Base-by-base conservation (phyloP, 2,113 vertebrate genomes). In the Lamprologus callipterus region DNA sequence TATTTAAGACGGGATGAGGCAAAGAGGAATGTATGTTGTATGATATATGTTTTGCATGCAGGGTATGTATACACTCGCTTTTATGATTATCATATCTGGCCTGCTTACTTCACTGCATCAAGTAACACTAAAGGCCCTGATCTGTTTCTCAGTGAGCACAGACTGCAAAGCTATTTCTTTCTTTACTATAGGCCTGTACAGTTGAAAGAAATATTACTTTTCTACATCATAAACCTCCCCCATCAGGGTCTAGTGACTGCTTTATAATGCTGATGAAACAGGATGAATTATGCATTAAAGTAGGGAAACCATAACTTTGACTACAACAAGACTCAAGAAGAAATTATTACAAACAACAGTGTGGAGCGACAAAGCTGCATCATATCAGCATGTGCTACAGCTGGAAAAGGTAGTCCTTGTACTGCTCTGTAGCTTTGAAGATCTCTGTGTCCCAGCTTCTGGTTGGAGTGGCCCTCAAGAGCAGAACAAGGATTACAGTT, bases 151-250 rank as follows among this genome's bases (percentile, higher is more conserved):
- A 9, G 31, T 51, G 26, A 55, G 17, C 26, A 73, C 5, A 51
- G 23, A 37, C 11, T 26, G 8, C 40, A 33, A 6, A 28, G 63
- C 14, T 35, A 13, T 70, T 45, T 57, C 79, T 86, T 65, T 17
- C 83, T 78, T 5, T 19, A 51, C 73, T 85, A 55, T 35, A 40
- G 47, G 49, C 45, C 55, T 11, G 26, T 28, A 19, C 73, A 73
- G 65, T 54, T 79, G 47, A 84, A 87, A 54, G 40, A 49, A 17
- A 81, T 80, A 85, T 87, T 53, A 87, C 12, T 73, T 80, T 35
- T 4, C 19, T 83, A 73, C 58, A 83, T 85, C 82, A 88, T 89
- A 88, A 93, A 90, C 88, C 85, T 88, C 65, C 23, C 79, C 23
- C 26, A 51, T 70, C 73, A 70, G 37, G 82, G 51, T 37, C 19